Evolutionary conservation across 2,113 vertebrate genomes (phyloP).

Genomic region (Scartelaos histophorus): DNA sequence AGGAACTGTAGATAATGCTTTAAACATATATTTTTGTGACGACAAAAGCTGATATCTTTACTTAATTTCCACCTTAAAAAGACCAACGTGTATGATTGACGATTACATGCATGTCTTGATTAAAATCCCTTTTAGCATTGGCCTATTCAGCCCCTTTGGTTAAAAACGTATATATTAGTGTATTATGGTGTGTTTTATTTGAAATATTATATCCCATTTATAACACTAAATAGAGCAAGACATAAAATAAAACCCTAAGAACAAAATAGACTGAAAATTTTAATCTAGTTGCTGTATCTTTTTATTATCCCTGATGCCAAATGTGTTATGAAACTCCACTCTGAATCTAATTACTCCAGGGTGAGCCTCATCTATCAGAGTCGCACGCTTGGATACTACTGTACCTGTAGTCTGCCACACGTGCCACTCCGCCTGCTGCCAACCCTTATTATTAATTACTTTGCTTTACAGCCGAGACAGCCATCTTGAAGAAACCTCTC

Average conservation of each 20-base stretch:
- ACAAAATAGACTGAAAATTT: neutral
- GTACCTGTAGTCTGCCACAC: constrained; percentile 10
- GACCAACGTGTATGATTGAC: too few relatives aligned
- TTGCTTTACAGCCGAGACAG: constrained; percentile 63
- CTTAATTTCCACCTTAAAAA: too few relatives aligned
- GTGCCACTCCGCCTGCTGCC: constrained; percentile 32
- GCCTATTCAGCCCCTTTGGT: too few relatives aligned
- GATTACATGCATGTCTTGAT: too few relatives aligned
- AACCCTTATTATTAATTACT: constrained; percentile 72
- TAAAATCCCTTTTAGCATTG: too few relatives aligned
- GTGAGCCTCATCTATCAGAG: constrained; percentile 45
- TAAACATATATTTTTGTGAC: too few relatives aligned
- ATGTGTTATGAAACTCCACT: constrained; percentile 24
- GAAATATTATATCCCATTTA: neutral
- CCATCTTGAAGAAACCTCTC: constrained; percentile 52
- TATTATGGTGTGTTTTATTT: too few relatives aligned
- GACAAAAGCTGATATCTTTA: too few relatives aligned
- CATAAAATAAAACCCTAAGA: neutral
- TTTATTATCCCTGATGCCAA: constrained; percentile 27
- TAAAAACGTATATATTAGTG: too few relatives aligned
- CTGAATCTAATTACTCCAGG: constrained; percentile 51
- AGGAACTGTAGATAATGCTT: too few relatives aligned
- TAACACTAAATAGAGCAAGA: neutral
- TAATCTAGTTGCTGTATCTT: neutral
- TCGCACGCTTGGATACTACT: neutral